Base-by-base conservation (phyloP, 2,797 vertebrate species). In the Eleutherodactylus coqui region DNA sequence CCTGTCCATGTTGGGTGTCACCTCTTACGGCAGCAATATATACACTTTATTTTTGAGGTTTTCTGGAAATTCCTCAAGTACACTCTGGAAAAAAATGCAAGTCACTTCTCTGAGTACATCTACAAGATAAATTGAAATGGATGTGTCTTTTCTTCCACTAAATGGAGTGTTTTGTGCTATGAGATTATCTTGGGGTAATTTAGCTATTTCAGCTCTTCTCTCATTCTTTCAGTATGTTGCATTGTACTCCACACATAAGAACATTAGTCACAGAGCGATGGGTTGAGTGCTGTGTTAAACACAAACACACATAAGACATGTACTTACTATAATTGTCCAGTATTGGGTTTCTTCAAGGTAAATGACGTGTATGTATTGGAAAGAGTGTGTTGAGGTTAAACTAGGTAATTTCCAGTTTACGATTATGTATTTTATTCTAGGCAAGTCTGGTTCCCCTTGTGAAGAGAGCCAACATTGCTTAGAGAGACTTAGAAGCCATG, bases 151-250 rank as follows among this genome's bases (percentile, higher is more conserved):
- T 76, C 72, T 75, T 76, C 72, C 45, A 70, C 53, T 55, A 21
- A 84, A 64, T 47, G 32, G 53, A 82, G 34, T 70, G 79, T 41
- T 70, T 82, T 72, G 64, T 53, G 79, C 36, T 53, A 19, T 10
- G 38, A 41, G n/a, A 34, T 73, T 43, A 34, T 84, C 70, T 76
- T 41, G 45, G 21, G 49, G 81, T 43, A 62, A 84, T 84, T 84
- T 75, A 38, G 79, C 43, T 36, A 75, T 84, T 83, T 84, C 19
- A 75, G 82, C 82, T 45, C 27, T 60, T 38, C 51, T 83, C 41
- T 58, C 69, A 10, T 41, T 72, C 51, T 45, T 55, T 51, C 69
- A 53, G 70, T 43, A 72, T 72, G 36, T 41, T 49, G 53, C 47
- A 84, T 84, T 84, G 82, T 64, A 9, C 29, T 84, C 53, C 41